phyloP scores from a whole-genome alignment of 2,797 vertebrate species.

The Danio jaintianensis region DNA sequence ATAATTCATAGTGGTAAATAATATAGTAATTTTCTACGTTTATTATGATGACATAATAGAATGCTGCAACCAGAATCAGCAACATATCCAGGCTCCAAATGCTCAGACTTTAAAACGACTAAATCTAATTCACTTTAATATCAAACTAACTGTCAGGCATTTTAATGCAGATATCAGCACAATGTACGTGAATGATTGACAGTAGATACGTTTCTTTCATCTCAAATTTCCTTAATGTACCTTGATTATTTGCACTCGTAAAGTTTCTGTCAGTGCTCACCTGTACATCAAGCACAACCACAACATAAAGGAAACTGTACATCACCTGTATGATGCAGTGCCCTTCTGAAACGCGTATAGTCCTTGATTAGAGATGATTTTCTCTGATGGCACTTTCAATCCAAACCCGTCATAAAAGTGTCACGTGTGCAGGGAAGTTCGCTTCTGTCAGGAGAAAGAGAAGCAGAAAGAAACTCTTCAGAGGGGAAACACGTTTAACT shows the following conservation, averaged over 20 bases:
- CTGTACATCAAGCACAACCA: conserved; percentile 1
- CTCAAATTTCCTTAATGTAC: background rate
- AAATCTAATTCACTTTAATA: background rate
- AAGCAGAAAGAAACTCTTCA: conserved; percentile 65
- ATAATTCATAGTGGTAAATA: background rate
- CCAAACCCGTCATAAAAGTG: conserved; percentile 28
- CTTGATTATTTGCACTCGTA: background rate
- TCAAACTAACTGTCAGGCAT: background rate
- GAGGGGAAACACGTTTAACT: conserved; percentile 59
- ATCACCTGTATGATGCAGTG: conserved; percentile 17
- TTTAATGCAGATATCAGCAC: background rate
- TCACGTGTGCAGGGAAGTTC: conserved; percentile 39
- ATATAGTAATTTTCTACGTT: background rate
- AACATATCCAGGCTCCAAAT: background rate
- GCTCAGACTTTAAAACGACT: background rate
- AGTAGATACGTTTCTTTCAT: background rate
- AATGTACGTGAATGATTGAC: background rate
- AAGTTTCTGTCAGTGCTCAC: background rate
- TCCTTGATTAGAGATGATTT: conserved; percentile 25
- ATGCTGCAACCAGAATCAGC: background rate
- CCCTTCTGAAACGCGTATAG: conserved; percentile 1
- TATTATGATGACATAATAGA: background rate
- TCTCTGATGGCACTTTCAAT: conserved; percentile 11
- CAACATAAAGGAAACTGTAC: background rate
- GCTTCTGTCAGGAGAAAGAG: conserved; percentile 46